Base-by-base conservation (phyloP, 2,797 vertebrate species). In the Sylvia borin region DNA sequence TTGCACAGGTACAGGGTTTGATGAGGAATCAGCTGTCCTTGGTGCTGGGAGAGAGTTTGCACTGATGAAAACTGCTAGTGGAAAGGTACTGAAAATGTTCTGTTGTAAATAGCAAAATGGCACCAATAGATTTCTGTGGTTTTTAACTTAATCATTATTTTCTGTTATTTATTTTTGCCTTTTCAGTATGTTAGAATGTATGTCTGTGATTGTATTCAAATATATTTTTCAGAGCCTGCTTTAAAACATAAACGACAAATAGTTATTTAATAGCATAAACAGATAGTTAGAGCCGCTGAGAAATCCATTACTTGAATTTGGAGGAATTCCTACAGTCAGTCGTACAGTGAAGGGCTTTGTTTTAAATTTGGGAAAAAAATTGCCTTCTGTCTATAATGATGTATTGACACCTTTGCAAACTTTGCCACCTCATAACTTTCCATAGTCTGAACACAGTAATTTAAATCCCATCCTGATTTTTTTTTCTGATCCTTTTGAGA, bases 41-140 rank as follows among this genome's bases (percentile, higher is more conserved):
- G 99, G 99, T 98, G 99, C 99, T 82, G 99, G 99, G 97, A 98
- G 99, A 97, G 99, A 99, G 97, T 99, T 99, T 98, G 99, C 99
- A 94, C 97, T 99, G 91, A 99, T 99, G 99, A 99, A 99, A 98
- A 99, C 99, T 16, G 98, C 99, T 93, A 99, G 98, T 85, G 99
- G 99, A 98, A 99, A 99, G 99, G 99, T 99, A 98, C 96, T 75
- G 66, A 91, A 84, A 90, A 54, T 25, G 6, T 71, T 88, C 48
- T 22, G 6, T 76, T 79, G 20, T 78, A 60, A 90, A 77, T 7
- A 77, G 18, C 17, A 60, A 60, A 36, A 68, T 73, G 51, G 13
- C 43, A 61, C 55, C 45, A 21, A 24, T 67, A 19, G 70, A 54
- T 66, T 62, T 54, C 5, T 64, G 3, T 7, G 2, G 0, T n/a